Conservation (phyloP, 2,797 vertebrate species). For the Crossoptilon crossoptilon region DNA sequence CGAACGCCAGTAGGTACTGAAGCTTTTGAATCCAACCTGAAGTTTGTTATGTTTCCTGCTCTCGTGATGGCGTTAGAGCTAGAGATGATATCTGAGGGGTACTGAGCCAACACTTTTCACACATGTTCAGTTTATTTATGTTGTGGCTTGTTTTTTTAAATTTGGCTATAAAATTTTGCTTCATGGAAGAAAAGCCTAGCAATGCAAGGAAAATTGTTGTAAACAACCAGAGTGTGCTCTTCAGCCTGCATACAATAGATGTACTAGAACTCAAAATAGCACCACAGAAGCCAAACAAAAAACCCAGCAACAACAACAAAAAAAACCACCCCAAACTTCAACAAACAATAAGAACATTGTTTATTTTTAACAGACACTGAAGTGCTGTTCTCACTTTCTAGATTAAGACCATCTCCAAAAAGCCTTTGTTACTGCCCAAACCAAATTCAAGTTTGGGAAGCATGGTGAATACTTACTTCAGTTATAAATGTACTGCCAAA, state of each 20-base stretch:
- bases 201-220: conserved; percentile 34
- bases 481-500: neutral
- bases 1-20: neutral
- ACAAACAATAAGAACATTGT: conserved; percentile 54
- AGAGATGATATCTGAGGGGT: conserved; percentile 1
- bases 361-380: conserved; percentile 57
- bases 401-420: conserved; percentile 40
- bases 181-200: conserved; percentile 46
- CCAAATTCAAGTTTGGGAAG: conserved; percentile 7
- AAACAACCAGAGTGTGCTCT: conserved; percentile 18
- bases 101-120: conserved; percentile 11
- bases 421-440: conserved; percentile 32
- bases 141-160: neutral
- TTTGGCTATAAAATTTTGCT: conserved; percentile 26
- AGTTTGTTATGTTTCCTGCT: neutral
- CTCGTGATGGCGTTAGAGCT: neutral
- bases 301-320: neutral
- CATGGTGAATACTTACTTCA: conserved; percentile 15
- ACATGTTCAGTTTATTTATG: conserved; percentile 36
- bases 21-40: neutral
- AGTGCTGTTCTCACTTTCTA: conserved; percentile 54
- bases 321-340: neutral
- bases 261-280: conserved; percentile 58
- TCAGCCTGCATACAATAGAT: conserved; percentile 44
- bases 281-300: neutral